These are phyloP conservation scores for Aphidius gifuensis DNA, from an alignment of 1,140 invertebrate species.

Conservation along the genomic window DNA sequence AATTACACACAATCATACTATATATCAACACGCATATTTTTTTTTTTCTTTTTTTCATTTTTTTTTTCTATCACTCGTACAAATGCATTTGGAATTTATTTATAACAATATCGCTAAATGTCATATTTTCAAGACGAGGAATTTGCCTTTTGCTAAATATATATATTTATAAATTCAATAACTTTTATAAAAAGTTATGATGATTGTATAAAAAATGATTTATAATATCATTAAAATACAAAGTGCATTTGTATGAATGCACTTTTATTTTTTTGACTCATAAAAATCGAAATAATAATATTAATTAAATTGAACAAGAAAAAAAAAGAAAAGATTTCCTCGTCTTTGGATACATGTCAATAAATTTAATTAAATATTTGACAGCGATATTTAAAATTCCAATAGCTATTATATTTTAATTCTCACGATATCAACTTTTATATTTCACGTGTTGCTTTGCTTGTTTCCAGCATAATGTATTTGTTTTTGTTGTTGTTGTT, in stretches of 20 bases:
- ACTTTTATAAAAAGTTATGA: too few species aligned
- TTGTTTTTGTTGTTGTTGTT: neutral
- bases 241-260: too few species aligned
- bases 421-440: neutral
- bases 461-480: neutral
- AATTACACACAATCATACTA: constrained; percentile 25
- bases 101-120: constrained; percentile 23
- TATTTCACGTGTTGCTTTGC: constrained; percentile 1
- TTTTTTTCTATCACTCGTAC: constrained; percentile 18
- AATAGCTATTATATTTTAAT: constrained; percentile 1
- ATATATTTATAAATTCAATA: neutral
- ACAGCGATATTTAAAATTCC: constrained; percentile 1
- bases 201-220: too few species aligned
- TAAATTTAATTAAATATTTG: too few species aligned
- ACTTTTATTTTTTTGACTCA: too few species aligned
- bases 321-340: too few species aligned
- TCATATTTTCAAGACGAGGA: constrained; percentile 27
- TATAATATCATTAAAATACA: too few species aligned
- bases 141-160: neutral
- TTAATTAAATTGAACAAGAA: too few species aligned
- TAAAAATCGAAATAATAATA: too few species aligned
- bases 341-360: too few species aligned
- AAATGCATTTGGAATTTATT: constrained; percentile 44
- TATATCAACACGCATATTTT: neutral
- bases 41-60: constrained; percentile 17